Base-by-base conservation (phyloP, 2,888 invertebrate genomes). In the Augiades crinisus region DNA sequence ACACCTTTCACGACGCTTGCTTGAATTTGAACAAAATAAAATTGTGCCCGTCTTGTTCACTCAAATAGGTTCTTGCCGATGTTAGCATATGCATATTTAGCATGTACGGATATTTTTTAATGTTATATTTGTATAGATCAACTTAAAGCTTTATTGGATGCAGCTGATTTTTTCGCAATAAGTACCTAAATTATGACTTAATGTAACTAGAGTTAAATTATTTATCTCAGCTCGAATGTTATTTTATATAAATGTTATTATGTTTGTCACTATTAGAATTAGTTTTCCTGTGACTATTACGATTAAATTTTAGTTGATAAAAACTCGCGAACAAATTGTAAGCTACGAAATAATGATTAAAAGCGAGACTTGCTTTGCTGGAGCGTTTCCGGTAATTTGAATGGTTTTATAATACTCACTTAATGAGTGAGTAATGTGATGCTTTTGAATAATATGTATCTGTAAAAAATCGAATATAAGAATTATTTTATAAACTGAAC, bases 1-100 rank as follows among this genome's bases (percentile, higher is more conserved):
- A 93, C 64, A 89, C 90, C 47, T 93, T 91, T 69, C 93, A 93
- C 45, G 91, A 92, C 0, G 90, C 91, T 3, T 92, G 92, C 70
- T 83, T 92, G 63, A 85, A 90, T 62, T 81, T 92, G 59, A 91
- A 91, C 63, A 90, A 88, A 73, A 68, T 92, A 37, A 89, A 81
- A 59, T 58, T 90, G 22, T 90, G 90, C 44, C 85, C 89, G 0
- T 73, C 81, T 37, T 90, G 90, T 62, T 63, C 70, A 10, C 59
- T 72, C 13, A 34, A 49, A 14, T 41, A 41, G 17, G 2, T 14
- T 38, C 31, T 44, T 44, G 43, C 31, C 31, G 21, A 17, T 21
- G 5, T 21, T 44, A 13, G n/a, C n/a, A n/a, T n/a, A n/a, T n/a
- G n/a, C n/a, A n/a, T 30, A 3, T 43, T 30, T 41, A 14, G 13